A percentile compares a stretch with the other conserved stretches of the same genome.
phyloP scores from a whole-genome alignment of 2,888 invertebrate species.

The Sarcophaga carnaria region DNA sequence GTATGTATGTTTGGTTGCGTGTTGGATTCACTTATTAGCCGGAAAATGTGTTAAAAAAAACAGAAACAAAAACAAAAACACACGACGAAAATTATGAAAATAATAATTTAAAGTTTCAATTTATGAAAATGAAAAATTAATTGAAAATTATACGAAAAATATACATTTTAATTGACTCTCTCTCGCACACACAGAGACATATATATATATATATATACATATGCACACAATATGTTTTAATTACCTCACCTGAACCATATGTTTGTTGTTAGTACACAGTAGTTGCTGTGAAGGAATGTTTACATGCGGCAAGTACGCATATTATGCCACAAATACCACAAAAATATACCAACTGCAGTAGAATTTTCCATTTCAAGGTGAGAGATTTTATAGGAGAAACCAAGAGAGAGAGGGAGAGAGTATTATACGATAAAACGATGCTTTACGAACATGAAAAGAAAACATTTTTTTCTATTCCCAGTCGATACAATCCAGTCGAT shows the following conservation, averaged over 20 bases:
- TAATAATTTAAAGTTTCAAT: constrained; percentile 53
- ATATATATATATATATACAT: not conserved
- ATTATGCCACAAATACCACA: constrained; percentile 61
- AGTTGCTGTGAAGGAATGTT: not conserved
- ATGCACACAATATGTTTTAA: constrained; percentile 48
- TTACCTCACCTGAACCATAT: constrained; percentile 50
- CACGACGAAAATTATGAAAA: not conserved
- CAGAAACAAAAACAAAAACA: no score
- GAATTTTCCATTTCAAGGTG: constrained; percentile 33
- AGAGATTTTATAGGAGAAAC: not conserved
- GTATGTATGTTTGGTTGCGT: not conserved
- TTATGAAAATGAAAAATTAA: constrained; percentile 66
- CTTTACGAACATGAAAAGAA: no score
- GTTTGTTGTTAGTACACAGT: not conserved
- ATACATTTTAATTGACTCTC: constrained; percentile 69
- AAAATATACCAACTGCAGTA: constrained; percentile 50
- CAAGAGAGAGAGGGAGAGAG: not conserved
- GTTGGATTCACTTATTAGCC: not conserved
- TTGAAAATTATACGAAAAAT: constrained; percentile 68
- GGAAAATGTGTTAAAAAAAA: not conserved
- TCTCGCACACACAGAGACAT: not conserved
- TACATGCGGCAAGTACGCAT: not conserved
- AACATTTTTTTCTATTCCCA: no score
- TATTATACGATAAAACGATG: not conserved
- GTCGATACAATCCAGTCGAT: no score